phyloP scores from a whole-genome alignment of 92 coral and sea anemone species.

The Bergia puertoricense region DNA sequence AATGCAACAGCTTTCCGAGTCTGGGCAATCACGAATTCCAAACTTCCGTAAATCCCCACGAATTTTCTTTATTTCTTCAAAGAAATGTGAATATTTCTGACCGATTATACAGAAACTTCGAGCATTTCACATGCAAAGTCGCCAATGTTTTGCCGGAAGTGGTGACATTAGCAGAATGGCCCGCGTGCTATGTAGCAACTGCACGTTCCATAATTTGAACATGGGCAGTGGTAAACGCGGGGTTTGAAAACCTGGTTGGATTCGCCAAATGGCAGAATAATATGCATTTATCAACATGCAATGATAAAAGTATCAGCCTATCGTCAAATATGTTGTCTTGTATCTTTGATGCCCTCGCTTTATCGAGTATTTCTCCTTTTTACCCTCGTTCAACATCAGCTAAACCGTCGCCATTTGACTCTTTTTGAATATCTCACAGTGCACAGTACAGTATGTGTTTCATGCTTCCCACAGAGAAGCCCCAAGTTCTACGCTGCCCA shows the following conservation, averaged over 20 bases:
- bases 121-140: not conserved
- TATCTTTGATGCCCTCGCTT: too few relatives aligned
- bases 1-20: not conserved
- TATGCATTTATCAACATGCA: too few relatives aligned
- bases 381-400: too few relatives aligned
- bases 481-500: too few relatives aligned
- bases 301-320: too few relatives aligned
- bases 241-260: not conserved
- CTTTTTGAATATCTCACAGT: too few relatives aligned
- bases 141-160: conserved; percentile 30
- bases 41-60: not conserved
- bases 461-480: too few relatives aligned
- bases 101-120: not conserved
- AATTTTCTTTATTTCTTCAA: not conserved
- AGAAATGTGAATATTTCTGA: not conserved
- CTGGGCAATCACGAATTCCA: not conserved
- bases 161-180: conserved; percentile 20
- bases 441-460: too few relatives aligned
- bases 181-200: conserved; percentile 7
- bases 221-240: not conserved
- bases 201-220: conserved; percentile 15
- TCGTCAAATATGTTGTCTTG: too few relatives aligned
- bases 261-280: not conserved
- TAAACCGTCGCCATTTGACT: too few relatives aligned
- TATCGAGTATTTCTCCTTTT: too few relatives aligned